phyloP scores from a whole-genome alignment of 2,797 vertebrate species.

The Schizopygopsis malacanthus region DNA sequence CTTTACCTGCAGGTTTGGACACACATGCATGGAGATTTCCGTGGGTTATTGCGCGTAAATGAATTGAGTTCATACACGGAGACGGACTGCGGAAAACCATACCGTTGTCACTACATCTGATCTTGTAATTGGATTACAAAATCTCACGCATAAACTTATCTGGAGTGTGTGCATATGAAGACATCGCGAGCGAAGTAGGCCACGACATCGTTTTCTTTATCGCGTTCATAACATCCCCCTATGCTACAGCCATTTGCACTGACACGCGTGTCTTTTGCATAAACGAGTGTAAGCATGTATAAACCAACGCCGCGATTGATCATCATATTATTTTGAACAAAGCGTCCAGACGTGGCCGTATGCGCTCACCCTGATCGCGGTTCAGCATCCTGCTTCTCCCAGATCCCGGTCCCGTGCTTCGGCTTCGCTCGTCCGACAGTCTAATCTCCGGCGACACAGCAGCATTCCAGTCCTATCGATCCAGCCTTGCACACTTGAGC shows the following conservation, averaged over 20 bases:
- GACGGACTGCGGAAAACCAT: background rate
- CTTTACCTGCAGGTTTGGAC: background rate
- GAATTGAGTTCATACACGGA: background rate
- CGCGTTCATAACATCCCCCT: background rate
- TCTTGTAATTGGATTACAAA: background rate
- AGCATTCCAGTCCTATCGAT: conserved; percentile 31
- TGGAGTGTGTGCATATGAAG: conserved; percentile 18
- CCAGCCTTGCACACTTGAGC: conserved; percentile 6
- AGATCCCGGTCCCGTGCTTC: conserved; percentile 49
- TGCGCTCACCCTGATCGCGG: conserved; percentile 53
- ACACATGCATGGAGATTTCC: background rate
- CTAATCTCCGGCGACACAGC: conserved; percentile 38
- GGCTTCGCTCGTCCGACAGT: conserved; percentile 41
- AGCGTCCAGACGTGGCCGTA: conserved; percentile 10
- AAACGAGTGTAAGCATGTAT: background rate
- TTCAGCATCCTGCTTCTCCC: conserved; percentile 52
- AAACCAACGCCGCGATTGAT: background rate
- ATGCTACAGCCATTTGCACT: background rate
- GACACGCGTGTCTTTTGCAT: background rate
- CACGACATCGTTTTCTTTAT: conserved; percentile 23
- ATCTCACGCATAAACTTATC: background rate
- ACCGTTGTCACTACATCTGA: background rate
- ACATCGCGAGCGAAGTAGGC: conserved; percentile 38
- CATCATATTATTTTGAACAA: background rate
- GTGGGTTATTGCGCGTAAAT: background rate